phyloP scores from a whole-genome alignment of 1,140 invertebrate species.

The Zaprionus capensis region DNA sequence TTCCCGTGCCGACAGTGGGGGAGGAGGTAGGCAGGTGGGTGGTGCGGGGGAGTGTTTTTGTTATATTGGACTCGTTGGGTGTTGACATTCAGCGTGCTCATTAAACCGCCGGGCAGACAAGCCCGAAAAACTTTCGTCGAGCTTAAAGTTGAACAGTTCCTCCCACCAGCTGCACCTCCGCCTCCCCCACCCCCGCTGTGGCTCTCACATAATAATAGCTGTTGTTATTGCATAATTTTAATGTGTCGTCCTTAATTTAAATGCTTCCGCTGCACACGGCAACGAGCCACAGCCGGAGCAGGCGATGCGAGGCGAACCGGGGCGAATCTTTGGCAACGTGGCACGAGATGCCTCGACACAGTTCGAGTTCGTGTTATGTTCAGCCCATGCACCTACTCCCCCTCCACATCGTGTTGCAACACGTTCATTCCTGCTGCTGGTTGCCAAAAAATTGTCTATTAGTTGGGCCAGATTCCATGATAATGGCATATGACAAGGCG shows the following conservation, averaged over 20 bases:
- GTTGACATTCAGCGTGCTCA: conserved; percentile 78
- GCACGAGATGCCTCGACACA: conserved; percentile 57
- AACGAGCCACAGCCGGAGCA: conserved; percentile 7
- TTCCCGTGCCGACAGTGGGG: conserved; percentile 49
- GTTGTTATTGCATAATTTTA: conserved; percentile 82
- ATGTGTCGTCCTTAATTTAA: conserved; percentile 83
- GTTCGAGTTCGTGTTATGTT: conserved; percentile 27
- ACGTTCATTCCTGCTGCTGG: conserved; percentile 61
- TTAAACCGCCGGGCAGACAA: conserved; percentile 51
- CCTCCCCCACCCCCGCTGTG: neutral
- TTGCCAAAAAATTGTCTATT: conserved; percentile 82
- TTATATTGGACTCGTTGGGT: conserved; percentile 53
- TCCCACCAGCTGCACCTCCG: neutral
- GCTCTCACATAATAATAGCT: conserved; percentile 66
- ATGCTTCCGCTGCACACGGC: conserved; percentile 77
- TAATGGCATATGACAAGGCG: conserved; percentile 81
- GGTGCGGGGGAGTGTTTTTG: conserved; percentile 28
- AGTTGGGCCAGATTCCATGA: conserved; percentile 75
- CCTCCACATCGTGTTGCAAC: conserved; percentile 18
- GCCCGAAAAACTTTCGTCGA: conserved; percentile 8
- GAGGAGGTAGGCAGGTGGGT: neutral
- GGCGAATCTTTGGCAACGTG: conserved; percentile 73
- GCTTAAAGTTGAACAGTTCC: conserved; percentile 56
- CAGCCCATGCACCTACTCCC: neutral
- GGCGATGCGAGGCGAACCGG: neutral